Evolutionary conservation across 2,888 invertebrate species (phyloP).

Genomic region (Barypeithes pellucidus): DNA sequence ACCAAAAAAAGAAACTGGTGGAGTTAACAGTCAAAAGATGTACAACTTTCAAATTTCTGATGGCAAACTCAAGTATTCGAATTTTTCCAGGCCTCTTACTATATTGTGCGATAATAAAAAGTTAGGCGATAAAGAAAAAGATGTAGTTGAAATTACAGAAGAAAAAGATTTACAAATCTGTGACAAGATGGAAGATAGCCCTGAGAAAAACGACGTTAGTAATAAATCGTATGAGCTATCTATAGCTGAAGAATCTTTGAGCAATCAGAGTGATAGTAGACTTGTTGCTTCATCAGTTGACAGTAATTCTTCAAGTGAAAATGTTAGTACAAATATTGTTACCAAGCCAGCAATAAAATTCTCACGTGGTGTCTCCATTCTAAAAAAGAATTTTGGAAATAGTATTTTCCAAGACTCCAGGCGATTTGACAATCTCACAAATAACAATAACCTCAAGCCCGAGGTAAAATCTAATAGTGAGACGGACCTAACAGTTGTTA

Average conservation of each 20-base stretch:
- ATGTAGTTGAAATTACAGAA: not conserved
- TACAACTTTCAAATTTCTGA: constrained; percentile 80
- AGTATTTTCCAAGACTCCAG: constrained; percentile 26
- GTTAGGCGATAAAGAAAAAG: not conserved
- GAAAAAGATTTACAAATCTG: constrained; percentile 70
- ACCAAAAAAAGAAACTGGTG: constrained; percentile 51
- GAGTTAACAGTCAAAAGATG: constrained; percentile 72
- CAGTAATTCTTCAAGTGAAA: constrained; percentile 48
- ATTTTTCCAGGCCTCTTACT: constrained; percentile 69
- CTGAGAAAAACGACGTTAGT: constrained; percentile 57
- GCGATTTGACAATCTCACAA: constrained; percentile 14
- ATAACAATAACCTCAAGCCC: constrained; percentile 25
- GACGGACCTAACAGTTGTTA: constrained; percentile 50
- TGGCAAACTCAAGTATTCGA: constrained; percentile 62
- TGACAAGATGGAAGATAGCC: constrained; percentile 71
- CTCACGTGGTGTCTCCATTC: constrained; percentile 70
- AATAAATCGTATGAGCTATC: constrained; percentile 67
- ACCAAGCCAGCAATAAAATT: constrained; percentile 65
- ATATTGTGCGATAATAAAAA: constrained; percentile 72
- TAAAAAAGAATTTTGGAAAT: constrained; percentile 64
- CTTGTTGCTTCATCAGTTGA: constrained; percentile 59
- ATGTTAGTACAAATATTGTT: constrained; percentile 61
- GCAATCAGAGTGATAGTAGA: constrained; percentile 71
- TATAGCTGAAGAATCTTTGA: constrained; percentile 67
- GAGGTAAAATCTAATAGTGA: constrained; percentile 11